phyloP scores from a whole-genome alignment of 2,888 invertebrate species.

The Ecliptopera silaceata region DNA sequence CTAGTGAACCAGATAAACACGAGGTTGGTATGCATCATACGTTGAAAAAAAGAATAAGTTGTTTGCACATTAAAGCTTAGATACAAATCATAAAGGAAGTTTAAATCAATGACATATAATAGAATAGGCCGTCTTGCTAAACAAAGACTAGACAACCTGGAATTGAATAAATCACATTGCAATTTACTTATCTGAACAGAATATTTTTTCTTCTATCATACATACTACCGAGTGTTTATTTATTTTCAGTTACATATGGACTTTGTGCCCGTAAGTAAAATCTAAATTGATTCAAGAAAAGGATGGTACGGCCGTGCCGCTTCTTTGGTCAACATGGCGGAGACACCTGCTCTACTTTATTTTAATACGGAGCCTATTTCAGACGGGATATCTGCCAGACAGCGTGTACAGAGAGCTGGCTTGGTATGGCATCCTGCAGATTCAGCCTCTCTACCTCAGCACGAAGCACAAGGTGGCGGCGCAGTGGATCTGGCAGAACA shows the following conservation, averaged over 20 bases:
- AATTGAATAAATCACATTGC: not conserved
- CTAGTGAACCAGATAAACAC: not conserved
- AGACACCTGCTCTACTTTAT: too few species aligned
- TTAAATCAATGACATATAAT: not conserved
- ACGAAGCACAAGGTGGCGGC: constrained; percentile 27
- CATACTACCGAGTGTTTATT: not conserved
- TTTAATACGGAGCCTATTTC: not conserved
- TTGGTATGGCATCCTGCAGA: constrained; percentile 28
- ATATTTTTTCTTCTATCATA: too few species aligned
- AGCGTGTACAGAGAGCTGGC: constrained; percentile 28
- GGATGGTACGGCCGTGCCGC: too few species aligned
- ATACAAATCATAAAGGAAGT: not conserved
- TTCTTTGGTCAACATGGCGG: not conserved
- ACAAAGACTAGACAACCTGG: too few species aligned
- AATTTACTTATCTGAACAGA: too few species aligned
- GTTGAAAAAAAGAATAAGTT: too few species aligned
- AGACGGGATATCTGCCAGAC: constrained; percentile 28
- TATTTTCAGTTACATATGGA: constrained; percentile 25
- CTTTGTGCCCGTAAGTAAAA: constrained; percentile 20
- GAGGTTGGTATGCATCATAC: too few species aligned
- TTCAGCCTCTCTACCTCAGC: constrained; percentile 23
- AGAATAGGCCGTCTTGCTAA: too few species aligned
- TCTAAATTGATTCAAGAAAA: not conserved
- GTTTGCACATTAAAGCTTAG: too few species aligned
- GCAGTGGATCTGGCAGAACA: constrained; percentile 26